Evolutionary conservation across 2,113 vertebrate genomes (phyloP).

Genomic region (Opisthocomus hoazin): DNA sequence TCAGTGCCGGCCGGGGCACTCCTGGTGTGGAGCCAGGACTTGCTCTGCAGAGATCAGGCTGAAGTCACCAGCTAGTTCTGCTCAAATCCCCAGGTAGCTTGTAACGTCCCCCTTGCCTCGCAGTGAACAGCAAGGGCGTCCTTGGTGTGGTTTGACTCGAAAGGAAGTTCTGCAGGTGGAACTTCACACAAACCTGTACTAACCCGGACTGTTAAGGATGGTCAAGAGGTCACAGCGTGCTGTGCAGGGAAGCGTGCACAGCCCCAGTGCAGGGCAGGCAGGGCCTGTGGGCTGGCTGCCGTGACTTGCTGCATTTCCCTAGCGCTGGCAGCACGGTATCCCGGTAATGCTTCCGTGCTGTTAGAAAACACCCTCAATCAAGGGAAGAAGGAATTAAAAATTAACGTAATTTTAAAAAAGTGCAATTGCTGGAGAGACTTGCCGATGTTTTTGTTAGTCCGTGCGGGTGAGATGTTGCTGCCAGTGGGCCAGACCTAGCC

Average conservation of each 20-base stretch:
- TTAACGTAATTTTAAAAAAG: background rate
- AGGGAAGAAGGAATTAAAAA: background rate
- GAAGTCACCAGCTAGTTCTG: background rate
- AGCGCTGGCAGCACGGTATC: fast-evolving
- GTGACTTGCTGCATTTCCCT: background rate
- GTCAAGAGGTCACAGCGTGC: background rate
- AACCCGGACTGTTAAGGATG: background rate
- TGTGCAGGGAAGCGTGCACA: background rate
- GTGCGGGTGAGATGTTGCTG: background rate
- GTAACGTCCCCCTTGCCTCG: background rate
- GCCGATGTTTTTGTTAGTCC: background rate
- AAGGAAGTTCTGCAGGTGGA: background rate
- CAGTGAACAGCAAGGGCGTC: background rate
- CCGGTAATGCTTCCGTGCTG: background rate
- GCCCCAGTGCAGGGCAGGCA: fast-evolving
- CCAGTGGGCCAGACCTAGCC: background rate
- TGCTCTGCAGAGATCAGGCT: background rate
- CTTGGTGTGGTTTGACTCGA: background rate
- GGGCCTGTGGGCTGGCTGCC: background rate
- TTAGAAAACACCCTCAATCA: background rate
- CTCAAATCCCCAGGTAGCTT: background rate
- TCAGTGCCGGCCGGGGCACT: background rate
- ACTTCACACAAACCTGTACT: background rate
- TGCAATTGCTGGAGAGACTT: background rate
- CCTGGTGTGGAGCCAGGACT: fast-evolving